A percentile compares a stretch with the other conserved stretches of the same genome.
phyloP scores from a whole-genome alignment of 2,797 vertebrate species.

The Simalia tracyae region DNA sequence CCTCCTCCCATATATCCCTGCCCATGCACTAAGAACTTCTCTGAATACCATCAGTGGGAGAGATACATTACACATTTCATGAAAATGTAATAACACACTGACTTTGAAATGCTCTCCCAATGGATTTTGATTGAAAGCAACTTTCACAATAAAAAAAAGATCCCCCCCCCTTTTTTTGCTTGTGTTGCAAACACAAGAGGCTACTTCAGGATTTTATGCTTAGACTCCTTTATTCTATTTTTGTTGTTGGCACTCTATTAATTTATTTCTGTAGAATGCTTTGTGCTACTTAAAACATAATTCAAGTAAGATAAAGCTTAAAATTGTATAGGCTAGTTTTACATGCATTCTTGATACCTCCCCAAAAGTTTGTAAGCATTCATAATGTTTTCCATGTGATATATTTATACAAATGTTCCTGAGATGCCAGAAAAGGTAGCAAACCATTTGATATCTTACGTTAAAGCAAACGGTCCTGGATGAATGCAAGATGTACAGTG shows the following conservation, averaged over 20 bases:
- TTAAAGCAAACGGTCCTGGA: neutral
- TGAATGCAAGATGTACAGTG: neutral
- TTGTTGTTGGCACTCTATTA: constrained; percentile 1
- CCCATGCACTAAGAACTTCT: too few species aligned
- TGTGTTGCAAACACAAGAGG: neutral
- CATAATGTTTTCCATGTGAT: neutral
- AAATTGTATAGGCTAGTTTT: constrained; percentile 14
- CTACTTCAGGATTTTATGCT: neutral
- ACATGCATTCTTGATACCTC: rapidly evolving
- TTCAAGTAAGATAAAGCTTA: neutral
- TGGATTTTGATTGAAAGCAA: neutral
- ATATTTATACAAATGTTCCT: neutral
- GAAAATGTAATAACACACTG: neutral
- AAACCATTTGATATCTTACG: neutral
- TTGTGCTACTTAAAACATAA: constrained; percentile 21
- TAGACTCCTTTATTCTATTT: neutral
- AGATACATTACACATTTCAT: neutral
- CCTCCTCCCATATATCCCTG: neutral
- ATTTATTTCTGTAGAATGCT: constrained; percentile 41
- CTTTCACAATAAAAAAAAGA: neutral
- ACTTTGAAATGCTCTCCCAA: neutral
- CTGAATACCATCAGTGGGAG: neutral
- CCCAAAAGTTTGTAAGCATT: neutral
- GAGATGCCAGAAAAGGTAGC: neutral
- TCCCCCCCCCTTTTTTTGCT: neutral